A percentile compares a stretch with the other conserved stretches of the same genome.
These are phyloP conservation scores for Xenotilapia flavipinnis DNA, from an alignment of 2,113 vertebrate genomes.

Conservation along the genomic window DNA sequence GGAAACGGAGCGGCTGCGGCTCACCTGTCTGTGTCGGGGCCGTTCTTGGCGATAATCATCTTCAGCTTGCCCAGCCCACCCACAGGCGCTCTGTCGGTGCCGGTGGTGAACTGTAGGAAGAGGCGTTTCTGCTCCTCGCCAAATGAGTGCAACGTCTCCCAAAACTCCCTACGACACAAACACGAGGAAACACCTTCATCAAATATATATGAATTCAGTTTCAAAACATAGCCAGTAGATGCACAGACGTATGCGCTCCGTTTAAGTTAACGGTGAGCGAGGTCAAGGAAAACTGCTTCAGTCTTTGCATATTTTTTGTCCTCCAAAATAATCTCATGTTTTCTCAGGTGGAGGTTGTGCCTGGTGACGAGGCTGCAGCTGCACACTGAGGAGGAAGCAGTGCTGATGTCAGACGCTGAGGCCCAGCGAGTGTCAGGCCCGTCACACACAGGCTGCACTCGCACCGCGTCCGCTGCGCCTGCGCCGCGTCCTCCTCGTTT, in stretches of 20 bases:
- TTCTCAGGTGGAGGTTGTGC: not conserved
- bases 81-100: conserved; percentile 95
- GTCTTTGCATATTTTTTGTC: not conserved
- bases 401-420: not conserved
- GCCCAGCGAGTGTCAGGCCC: accelerated
- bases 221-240: not conserved
- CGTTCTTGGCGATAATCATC: conserved; percentile 99
- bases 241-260: accelerated
- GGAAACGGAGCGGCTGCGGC: not conserved
- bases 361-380: not conserved
- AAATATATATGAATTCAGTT: not conserved
- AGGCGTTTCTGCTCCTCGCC: conserved; percentile 96
- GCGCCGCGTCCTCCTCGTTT: accelerated
- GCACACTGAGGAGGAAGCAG: not conserved
- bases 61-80: conserved; percentile 97
- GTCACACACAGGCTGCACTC: not conserved
- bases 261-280: accelerated
- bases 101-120: conserved; percentile 97
- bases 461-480: accelerated
- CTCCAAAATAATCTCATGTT: not conserved
- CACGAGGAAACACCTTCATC: not conserved
- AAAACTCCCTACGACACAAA: conserved; percentile 82
- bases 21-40: conserved; percentile 95
- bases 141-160: conserved; percentile 96
- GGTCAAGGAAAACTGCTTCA: accelerated